Percentiles rank a stretch among this genome's conserved stretches.
Conservation (phyloP, 2,113 vertebrate species). For the Oncorhynchus masou region DNA sequence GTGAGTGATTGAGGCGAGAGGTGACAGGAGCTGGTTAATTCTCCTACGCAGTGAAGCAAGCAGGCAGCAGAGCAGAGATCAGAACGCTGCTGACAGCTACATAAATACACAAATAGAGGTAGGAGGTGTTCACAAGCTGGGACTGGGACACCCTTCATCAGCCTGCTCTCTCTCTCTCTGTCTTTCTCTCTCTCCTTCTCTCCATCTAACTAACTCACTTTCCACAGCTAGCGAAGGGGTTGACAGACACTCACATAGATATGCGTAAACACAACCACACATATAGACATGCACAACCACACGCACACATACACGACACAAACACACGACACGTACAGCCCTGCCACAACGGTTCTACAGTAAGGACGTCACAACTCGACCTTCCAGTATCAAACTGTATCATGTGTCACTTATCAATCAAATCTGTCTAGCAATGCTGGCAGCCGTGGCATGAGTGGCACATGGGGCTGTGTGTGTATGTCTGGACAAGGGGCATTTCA, state of each 20-base stretch:
- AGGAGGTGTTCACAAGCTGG: slow-evolving; percentile 42
- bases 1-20: slow-evolving; percentile 39
- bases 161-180: background rate
- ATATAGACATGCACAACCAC: slow-evolving; percentile 21
- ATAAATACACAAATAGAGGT: slow-evolving; percentile 39
- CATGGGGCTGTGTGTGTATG: background rate
- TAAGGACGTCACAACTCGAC: slow-evolving; percentile 48
- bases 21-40: slow-evolving; percentile 46
- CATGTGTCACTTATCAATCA: slow-evolving; percentile 10
- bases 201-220: background rate
- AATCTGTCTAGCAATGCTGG: slow-evolving; percentile 10
- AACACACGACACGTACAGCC: slow-evolving; percentile 14
- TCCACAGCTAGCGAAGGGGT: slow-evolving; percentile 12
- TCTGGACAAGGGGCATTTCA: background rate
- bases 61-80: slow-evolving; percentile 28
- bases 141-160: slow-evolving; percentile 34
- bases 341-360: slow-evolving; percentile 33
- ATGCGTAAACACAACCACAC: slow-evolving; percentile 22
- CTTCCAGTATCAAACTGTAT: slow-evolving; percentile 29
- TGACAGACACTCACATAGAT: slow-evolving; percentile 34
- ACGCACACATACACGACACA: slow-evolving; percentile 7
- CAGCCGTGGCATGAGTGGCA: slow-evolving; percentile 25
- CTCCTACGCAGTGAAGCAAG: slow-evolving; percentile 17
- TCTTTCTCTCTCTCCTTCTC: background rate
- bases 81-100: slow-evolving; percentile 43